Evolutionary conservation across 2,888 invertebrate genomes (phyloP), one percentile per base, ranked within the genome.

Genomic region (Galeruca laticollis): DNA sequence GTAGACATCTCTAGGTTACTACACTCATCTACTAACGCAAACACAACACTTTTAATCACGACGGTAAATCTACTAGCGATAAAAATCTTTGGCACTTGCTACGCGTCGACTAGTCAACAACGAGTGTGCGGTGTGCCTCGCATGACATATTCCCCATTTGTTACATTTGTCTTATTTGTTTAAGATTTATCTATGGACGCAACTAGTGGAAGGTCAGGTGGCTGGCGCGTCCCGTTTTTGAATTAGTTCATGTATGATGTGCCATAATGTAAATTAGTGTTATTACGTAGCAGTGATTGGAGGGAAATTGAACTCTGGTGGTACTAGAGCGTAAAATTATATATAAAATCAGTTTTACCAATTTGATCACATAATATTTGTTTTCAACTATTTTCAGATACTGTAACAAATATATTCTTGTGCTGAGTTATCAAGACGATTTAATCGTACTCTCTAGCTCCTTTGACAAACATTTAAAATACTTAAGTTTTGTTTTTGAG

Each of bases 1-100:
- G 33, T 67, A 33, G 64, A 69, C 47, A 18, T 72, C 69, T 72
- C 72, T 69, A 67, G 69, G 72, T 69, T 67, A 67, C 64, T 60
- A 47, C 66, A 57, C 69, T 49, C 40, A 64, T 57, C 56, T 51
- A 67, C 35, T 47, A 64, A 69, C 33, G 67, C 67, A 67, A 59
- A 68, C 68, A 62, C 62, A 47, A 47, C 47, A 47, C 47, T 47
- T 62, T n/a, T 47, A 68, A 61, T 68, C 68, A 47, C 61, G 61
- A 60, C 18, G 21, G 54, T 63, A 63, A 63, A 63, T 63, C 52
- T 51, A 8, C 33, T 8, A 5, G 20, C 51, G 57, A 68, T 68
- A 68, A 68, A 68, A 68, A 68, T 68, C 62, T 68, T 62, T 62
- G 35, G 56, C 68, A 68, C 68, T 68, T 40, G 47, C 31, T 15